Percentiles rank a stretch among this genome's conserved stretches.
phyloP scores from a whole-genome alignment of 2,888 invertebrate genomes.

The Pristionchus japonicus region DNA sequence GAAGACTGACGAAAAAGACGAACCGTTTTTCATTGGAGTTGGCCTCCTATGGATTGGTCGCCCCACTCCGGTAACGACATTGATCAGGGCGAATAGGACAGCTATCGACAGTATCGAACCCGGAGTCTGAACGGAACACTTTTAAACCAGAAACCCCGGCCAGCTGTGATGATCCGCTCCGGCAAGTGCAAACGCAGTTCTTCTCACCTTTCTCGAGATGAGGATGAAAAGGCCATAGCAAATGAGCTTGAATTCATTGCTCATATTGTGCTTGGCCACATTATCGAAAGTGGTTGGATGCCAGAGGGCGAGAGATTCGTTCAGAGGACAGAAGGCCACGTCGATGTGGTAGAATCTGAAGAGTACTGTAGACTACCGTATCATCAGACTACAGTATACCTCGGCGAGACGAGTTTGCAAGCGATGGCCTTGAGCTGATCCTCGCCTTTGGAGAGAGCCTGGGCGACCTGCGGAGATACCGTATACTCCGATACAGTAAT shows the following conservation, averaged over 20 bases:
- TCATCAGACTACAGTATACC: slow-evolving; percentile 52
- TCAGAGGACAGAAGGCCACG: slow-evolving; percentile 72
- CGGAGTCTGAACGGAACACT: too few relatives aligned
- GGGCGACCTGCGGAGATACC: slow-evolving; percentile 10
- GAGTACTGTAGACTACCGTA: not conserved
- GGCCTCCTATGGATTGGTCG: too few relatives aligned
- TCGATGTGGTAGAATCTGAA: slow-evolving; percentile 73
- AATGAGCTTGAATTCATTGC: slow-evolving; percentile 65
- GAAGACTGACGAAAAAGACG: too few relatives aligned
- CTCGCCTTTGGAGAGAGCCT: not conserved
- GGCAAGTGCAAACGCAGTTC: too few relatives aligned
- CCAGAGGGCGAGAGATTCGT: slow-evolving; percentile 64
- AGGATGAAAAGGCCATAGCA: too few relatives aligned
- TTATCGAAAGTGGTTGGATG: slow-evolving; percentile 62
- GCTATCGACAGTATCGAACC: too few relatives aligned
- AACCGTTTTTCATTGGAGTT: too few relatives aligned
- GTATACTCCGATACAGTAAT: slow-evolving; percentile 16
- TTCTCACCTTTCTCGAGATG: too few relatives aligned
- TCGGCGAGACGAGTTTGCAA: slow-evolving; percentile 61
- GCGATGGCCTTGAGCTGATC: slow-evolving; percentile 53
- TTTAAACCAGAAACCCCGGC: too few relatives aligned
- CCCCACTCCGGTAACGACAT: too few relatives aligned
- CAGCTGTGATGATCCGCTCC: too few relatives aligned
- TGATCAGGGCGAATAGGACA: too few relatives aligned
- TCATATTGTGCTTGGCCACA: slow-evolving; percentile 65